Base-by-base conservation (phyloP, 2,797 vertebrate species). In the Micrastur ruficollis region DNA sequence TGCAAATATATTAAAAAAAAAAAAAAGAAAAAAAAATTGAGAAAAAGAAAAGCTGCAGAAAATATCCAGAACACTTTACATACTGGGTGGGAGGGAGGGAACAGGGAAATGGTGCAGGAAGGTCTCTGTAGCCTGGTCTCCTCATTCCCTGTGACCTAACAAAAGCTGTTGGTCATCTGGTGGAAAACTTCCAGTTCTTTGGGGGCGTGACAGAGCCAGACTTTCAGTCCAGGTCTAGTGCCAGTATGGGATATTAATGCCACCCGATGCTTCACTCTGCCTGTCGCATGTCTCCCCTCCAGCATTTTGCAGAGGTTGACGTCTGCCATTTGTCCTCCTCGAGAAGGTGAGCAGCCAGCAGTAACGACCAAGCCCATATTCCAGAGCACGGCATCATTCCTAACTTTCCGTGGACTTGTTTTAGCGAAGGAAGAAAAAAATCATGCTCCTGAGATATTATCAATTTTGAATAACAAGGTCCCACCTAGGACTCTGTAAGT, bases 91-190 rank as follows among this genome's bases (percentile, higher is more conserved):
- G 8, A 42, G 2, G 9, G 18, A 88, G 6, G 16, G 9, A 87
- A 73, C 9, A n/a, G 8, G 66, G 11, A 73, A 80, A 8, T 1
- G 4, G 8, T 34, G 34, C 18, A 36, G 29, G 66, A 70, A 86
- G 14, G 7, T 67, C 27, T 62, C 9, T n/a, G 8, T 34, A 74
- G 4, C 17, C 8, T 59, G 3, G 13, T 32, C 7, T 90, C 9
- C 56, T 78, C 2, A 1, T 59, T 80, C 15, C 16, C 52, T 40
- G 12, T 42, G 29, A 68, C 2, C 9, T 16, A 42, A 26, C 2
- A 40, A 52, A 82, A 34, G 4, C 20, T 61, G 5, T 29, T 50
- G 9, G 12, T 1, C 1, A 2, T 11, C 21, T 71, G 3, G 5
- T 67, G 10, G 27, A 82, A 86, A 82, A 36, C 6, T 78, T 61